These are phyloP conservation scores for Falco cherrug DNA, from an alignment of 2,797 vertebrate genomes.

Conservation along the genomic window DNA sequence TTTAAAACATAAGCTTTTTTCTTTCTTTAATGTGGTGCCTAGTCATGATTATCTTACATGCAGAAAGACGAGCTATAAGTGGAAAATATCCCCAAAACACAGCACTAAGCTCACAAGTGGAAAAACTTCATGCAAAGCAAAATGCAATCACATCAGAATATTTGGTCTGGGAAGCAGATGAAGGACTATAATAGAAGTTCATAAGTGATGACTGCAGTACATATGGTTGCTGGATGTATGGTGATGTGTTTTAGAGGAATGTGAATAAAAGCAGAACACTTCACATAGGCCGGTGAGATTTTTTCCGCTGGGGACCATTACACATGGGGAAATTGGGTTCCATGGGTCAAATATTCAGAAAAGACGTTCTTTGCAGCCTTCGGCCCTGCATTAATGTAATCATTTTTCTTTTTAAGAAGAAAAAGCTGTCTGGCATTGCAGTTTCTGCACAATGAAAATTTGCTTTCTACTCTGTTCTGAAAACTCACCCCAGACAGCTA, in stretches of 20 bases:
- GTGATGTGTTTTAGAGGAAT: background rate
- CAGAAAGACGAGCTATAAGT: background rate
- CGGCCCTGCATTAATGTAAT: background rate
- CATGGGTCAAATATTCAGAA: background rate
- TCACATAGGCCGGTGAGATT: background rate
- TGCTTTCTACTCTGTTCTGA: background rate
- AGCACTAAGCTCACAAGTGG: background rate
- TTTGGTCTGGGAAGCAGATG: constrained; percentile 50
- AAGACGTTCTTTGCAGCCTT: background rate
- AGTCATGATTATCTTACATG: background rate
- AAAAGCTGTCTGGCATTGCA: background rate
- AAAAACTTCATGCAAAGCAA: background rate
- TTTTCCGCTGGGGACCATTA: background rate
- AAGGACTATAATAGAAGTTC: background rate
- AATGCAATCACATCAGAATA: background rate
- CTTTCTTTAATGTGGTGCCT: background rate
- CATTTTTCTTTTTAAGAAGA: background rate
- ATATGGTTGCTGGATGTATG: background rate
- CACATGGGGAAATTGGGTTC: background rate
- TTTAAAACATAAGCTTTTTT: background rate
- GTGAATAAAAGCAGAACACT: constrained; percentile 6
- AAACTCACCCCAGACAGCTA: background rate
- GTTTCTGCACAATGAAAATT: background rate
- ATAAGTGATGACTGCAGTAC: background rate
- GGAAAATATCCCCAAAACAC: background rate